Evolutionary conservation across 2,113 vertebrate genomes (phyloP), one percentile per base, ranked within the genome.

Genomic region (Pygoscelis antarcticus): DNA sequence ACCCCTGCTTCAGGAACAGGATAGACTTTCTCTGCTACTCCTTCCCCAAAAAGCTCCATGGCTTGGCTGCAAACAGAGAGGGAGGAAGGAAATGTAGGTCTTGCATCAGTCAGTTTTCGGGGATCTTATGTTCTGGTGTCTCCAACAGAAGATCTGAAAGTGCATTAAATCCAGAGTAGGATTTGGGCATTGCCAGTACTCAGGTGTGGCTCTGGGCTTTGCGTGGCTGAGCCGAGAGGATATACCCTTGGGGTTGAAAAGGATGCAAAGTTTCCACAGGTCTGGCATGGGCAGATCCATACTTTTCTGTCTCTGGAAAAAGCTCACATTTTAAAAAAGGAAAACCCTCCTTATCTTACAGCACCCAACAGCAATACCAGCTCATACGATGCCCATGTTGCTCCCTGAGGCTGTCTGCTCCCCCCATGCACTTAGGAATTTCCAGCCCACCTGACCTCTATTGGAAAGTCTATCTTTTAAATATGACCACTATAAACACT

Each of bases 361-460:
- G 47, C 70, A 61, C 30, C 49, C 46, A 68, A 2, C 5, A 47
- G 66, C 75, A 79, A 16, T 10, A 38, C 4, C 64, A 58, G 34
- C 54, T 61, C 54, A 6, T n/a, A 9, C 21, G 36, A 49, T 61
- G 42, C 55, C 32, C 1, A 0, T 3, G 15, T 10, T 2, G 0
- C 74, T 38, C 57, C 22, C 49, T 12, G 19, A 11, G 57, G 47
- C 68, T 62, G 25, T 49, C 78, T 2, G 1, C 52, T 83, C 11
- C 40, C 64, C 14, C 11, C 36, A n/a, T 15, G 60, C 71, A 30
- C 49, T 42, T 27, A 17, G 90, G 83, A 78, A 77, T 32, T 92
- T 81, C 74, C 92, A 92, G 54, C 77, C 89, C 90, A 71, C 88
- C 94, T 81, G 83, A 84, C 89, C 92, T 72, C 72, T 49, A 5